Base-by-base conservation (phyloP, 2,797 vertebrate genomes). In the Chanos chanos region DNA sequence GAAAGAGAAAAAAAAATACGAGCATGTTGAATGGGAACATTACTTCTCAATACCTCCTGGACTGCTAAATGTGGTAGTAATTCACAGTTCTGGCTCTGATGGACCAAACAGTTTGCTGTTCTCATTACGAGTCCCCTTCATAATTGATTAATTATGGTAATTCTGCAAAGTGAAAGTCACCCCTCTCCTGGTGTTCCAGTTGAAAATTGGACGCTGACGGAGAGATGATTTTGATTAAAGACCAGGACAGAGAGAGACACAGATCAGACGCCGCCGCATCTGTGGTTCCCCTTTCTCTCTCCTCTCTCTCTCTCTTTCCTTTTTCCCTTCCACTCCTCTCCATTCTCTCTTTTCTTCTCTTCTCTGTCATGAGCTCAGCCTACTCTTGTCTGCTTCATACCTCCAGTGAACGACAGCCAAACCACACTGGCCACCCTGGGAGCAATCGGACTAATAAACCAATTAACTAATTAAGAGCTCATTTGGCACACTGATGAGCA, bases 381-480 rank as follows among this genome's bases (percentile, higher is more conserved):
- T n/a, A n/a, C n/a, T n/a, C n/a, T n/a, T 28, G 15, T 13, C 39
- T 54, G 31, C 31, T 21, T 19, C 58, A 51, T 51, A 65, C 66
- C 57, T 73, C 58, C 21, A 31, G 75, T 83, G 83, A 87, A 83
- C 83, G 85, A 85, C 83, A 84, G 81, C 80, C 76, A 74, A 76
- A 79, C 80, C 76, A 75, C 81, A 72, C 62, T 37, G 64, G 48
- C 76, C 67, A 77, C 81, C 82, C 71, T 64, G 84, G 85, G 83
- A 85, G 80, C 79, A 66, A 83, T 84, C 61, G 75, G 68, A 60
- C 48, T 86, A 86, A 87, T 82, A 83, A 83, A 82, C 79, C 85
- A 87, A 88, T 90, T 89, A 87, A 86, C 84, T 83, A 82, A 89
- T 90, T 87, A 88, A 84, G 79, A 67, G 73, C 83, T 89, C 34